A percentile compares a stretch with the other conserved stretches of the same genome.
Conservation (phyloP, 2,113 vertebrate genomes). For the Psephotus haematonotus region DNA sequence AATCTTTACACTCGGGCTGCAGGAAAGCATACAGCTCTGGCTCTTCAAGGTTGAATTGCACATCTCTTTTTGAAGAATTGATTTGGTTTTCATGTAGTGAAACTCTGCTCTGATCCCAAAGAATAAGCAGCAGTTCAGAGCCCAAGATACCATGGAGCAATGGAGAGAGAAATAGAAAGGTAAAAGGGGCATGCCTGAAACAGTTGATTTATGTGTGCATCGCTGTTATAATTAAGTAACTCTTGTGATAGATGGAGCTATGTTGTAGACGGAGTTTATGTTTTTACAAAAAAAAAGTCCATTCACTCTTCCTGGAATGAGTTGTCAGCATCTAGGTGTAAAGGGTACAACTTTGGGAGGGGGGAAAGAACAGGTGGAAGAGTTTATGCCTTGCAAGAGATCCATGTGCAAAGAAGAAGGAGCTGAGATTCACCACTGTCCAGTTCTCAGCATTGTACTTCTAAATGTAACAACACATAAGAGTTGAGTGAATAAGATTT, state of each 20-base stretch:
- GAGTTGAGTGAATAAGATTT: background rate
- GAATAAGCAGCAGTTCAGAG: background rate
- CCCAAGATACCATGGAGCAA: background rate
- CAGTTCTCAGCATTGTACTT: background rate
- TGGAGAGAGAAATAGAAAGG: background rate
- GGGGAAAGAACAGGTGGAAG: background rate
- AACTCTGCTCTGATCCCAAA: background rate
- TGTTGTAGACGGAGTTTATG: background rate
- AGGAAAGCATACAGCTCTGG: background rate
- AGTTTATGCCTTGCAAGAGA: background rate
- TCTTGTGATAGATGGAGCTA: background rate
- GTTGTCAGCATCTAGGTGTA: background rate
- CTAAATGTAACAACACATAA: background rate
- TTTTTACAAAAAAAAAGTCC: background rate
- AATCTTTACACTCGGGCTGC: background rate
- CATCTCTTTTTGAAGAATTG: background rate
- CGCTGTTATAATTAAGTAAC: background rate
- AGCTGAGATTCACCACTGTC: background rate
- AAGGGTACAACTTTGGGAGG: background rate
- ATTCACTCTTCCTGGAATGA: background rate
- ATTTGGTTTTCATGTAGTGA: background rate
- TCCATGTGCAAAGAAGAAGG: background rate
- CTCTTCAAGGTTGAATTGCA: background rate
- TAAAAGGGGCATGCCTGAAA: background rate
- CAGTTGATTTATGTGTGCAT: background rate